These are phyloP conservation scores for Illadopsis cleaveri DNA, from an alignment of 2,113 vertebrate genomes.

Conservation along the genomic window DNA sequence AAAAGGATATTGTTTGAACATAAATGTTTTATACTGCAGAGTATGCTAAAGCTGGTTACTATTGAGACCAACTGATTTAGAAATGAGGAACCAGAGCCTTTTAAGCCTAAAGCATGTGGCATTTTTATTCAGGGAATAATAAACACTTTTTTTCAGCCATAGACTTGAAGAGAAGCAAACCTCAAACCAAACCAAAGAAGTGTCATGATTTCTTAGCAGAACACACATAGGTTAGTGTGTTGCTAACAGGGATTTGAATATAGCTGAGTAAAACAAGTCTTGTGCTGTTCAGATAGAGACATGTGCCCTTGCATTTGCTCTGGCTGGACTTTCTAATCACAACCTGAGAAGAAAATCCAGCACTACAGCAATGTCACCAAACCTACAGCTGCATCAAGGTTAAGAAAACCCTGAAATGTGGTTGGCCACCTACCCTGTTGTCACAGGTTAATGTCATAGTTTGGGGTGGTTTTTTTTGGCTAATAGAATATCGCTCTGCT, in stretches of 20 bases:
- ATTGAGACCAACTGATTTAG: neutral
- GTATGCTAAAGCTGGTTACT: neutral
- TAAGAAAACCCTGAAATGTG: neutral
- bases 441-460: too few species aligned
- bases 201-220: neutral
- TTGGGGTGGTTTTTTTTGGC: too few species aligned
- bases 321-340: neutral
- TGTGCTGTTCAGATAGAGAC: neutral
- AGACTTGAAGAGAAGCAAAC: neutral
- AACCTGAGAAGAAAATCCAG: neutral
- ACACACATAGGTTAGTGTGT: neutral
- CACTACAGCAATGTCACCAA: neutral
- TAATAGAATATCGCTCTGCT: too few species aligned
- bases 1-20: neutral
- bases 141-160: neutral
- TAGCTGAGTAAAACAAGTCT: neutral
- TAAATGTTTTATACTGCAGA: neutral
- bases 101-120: neutral
- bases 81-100: neutral
- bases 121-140: neutral
- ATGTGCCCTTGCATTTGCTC: neutral
- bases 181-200: neutral
- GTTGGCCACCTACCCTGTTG: fast-evolving
- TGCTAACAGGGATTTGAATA: neutral
- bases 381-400: neutral